Evolutionary conservation across 2,888 invertebrate genomes (phyloP).

Genomic region (Dexiosoma caninum): DNA sequence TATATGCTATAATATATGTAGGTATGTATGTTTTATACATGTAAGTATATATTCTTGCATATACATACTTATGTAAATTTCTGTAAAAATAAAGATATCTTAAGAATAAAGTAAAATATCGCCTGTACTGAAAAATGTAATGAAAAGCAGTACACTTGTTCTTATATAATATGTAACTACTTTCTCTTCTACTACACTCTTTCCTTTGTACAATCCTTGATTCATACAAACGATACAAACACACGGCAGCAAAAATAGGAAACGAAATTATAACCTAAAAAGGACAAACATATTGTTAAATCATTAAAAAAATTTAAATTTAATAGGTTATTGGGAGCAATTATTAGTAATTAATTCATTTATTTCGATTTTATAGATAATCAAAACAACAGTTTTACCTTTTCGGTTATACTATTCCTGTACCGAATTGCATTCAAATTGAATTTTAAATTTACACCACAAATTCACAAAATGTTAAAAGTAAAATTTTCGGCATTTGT

Average conservation of each 20-base stretch:
- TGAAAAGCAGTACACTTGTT: constrained; percentile 19
- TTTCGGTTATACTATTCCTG: no score
- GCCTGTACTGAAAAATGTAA: constrained; percentile 33
- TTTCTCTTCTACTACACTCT: background rate
- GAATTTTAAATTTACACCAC: no score
- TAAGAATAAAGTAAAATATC: constrained; percentile 45
- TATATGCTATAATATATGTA: constrained; percentile 25
- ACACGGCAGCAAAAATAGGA: constrained; percentile 62
- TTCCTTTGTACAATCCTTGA: constrained; percentile 26
- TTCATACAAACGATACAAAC: constrained; percentile 49
- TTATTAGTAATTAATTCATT: no score
- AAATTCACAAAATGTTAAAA: no score
- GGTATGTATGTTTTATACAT: background rate
- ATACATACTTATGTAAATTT: background rate
- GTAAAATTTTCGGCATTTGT: no score
- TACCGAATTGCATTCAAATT: no score
- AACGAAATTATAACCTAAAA: constrained; percentile 59
- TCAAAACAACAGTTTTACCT: no score
- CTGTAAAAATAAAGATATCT: constrained; percentile 37
- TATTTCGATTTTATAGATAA: no score
- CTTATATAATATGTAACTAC: background rate
- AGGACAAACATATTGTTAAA: background rate
- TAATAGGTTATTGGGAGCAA: background rate
- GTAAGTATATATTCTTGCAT: background rate
- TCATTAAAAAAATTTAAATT: background rate